Percentiles rank a stretch among this genome's conserved stretches.
Conservation (phyloP, 2,113 vertebrate genomes). For the Trichomycterus rosablanca region DNA sequence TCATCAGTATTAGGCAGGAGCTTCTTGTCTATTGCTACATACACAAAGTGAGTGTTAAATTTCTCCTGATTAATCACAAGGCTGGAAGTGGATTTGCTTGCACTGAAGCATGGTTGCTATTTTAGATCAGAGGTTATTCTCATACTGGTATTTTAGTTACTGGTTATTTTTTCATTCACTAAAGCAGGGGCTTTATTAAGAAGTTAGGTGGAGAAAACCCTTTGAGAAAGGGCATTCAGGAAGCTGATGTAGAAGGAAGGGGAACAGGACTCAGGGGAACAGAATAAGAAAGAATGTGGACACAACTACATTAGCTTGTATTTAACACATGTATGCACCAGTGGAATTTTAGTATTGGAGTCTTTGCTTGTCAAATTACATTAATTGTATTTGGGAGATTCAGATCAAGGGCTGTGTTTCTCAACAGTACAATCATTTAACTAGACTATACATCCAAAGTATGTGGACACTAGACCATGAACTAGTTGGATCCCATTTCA, state of each 20-base stretch:
- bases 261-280: no score
- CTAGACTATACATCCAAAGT: no score
- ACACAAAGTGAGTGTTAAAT: constrained; percentile 38
- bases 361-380: no score
- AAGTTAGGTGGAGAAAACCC: neutral
- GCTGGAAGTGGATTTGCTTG: constrained; percentile 57
- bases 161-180: constrained; percentile 19
- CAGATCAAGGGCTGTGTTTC: no score
- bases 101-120: constrained; percentile 47
- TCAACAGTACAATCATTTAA: no score
- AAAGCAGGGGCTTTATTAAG: neutral
- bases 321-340: no score
- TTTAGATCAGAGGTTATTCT: constrained; percentile 37
- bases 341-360: no score
- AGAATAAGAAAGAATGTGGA: neutral
- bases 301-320: neutral
- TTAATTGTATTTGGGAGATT: no score
- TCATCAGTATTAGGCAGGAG: constrained; percentile 48
- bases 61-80: constrained; percentile 49
- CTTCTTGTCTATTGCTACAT: constrained; percentile 29
- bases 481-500: no score
- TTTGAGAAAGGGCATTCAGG: constrained; percentile 1
- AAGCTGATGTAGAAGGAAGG: neutral
- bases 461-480: no score
- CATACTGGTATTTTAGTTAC: neutral